Base-by-base conservation (phyloP, 2,113 vertebrate genomes). In the Pseudorasbora parva region DNA sequence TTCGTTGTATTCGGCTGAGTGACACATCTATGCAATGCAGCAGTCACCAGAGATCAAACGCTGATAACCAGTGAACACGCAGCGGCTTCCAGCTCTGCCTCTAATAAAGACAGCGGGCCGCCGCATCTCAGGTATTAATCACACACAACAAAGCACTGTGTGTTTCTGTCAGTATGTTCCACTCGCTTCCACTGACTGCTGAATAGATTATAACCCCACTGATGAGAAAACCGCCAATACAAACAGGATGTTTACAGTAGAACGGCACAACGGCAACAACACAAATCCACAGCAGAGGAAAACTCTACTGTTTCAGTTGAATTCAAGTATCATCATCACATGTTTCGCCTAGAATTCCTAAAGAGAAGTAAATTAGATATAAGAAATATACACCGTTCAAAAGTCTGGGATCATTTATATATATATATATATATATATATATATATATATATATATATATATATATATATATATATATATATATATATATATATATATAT, bases 21-120 rank as follows among this genome's bases (percentile, higher is more conserved):
- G 85, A 73, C 49, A 74, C 47, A 75, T 86, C 82, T 56, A 80
- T 73, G 82, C 69, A 73, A 51, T 54, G 45, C 47, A 60, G 71
- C 82, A 84, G 54, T 81, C 62, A 83, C 64, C 19, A 8, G 60
- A 86, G 77, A 84, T 81, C 43, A 75, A 76, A 74, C 76, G 19
- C 83, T 49, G 83, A 84, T 77, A 84, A 78, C 64, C 83, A 84
- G 56, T 5, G 57, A 72, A 62, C 68, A 83, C 68, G 12, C 68
- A 17, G 33, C 74, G 69, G 68, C 68, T 69, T 81, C 75, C 59
- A 49, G 62, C 73, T 19, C 25, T 37, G 56, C 30, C 9, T 43
- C 77, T 86, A 81, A 86, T 86, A 84, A 68, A 84, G 82, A 62
- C 62, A 71, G 76, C 76, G 14, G 51, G 73, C 77, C 27, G 21